Base-by-base conservation (phyloP, 2,888 invertebrate species). In the Tridacna gigas region DNA sequence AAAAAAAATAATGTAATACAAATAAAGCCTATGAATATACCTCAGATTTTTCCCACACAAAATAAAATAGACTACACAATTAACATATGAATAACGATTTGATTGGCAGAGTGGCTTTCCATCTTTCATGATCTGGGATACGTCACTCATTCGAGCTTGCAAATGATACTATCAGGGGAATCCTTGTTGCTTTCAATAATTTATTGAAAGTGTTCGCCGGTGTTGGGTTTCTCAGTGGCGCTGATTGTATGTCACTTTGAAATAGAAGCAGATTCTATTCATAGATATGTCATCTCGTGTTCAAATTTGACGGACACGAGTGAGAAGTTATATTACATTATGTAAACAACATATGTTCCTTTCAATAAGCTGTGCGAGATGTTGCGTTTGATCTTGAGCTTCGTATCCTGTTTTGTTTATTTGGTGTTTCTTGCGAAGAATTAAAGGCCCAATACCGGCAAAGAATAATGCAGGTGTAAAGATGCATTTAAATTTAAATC, bases 261-360 rank as follows among this genome's bases (percentile, higher is more conserved):
- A 67, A 67, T 45, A n/a, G 9, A 18, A 67, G 37, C 37, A 45
- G 67, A 67, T 67, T 45, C 37, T 37, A 67, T 45, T 45, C 45
- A 45, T 37, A 45, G 67, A 67, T 67, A 67, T 37, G 67, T 45
- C 67, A 45, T n/a, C 37, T 20, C 26, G 18, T 15, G 67, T 45
- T 26, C 20, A n/a, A 37, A 20, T 67, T 67, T 67, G 67, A 67
- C 45, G 28, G 67, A 67, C 67, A 67, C 15, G 56, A 56, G 56
- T 56, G 56, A 56, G 56, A 56, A 56, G 20, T 56, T 37, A 37
- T 7, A 37, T 37, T 37, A 37, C 37, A 37, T 37, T 37, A 37
- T 37, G 37, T 37, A 37, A 37, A 37, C 37, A 37, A 37, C 37
- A 37, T 37, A 37, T 37, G 37, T 7, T 37, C 37, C 37, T 37